These are phyloP conservation scores for Lasaia peninsularis DNA, from an alignment of 1,140 invertebrate genomes.

Conservation along the genomic window DNA sequence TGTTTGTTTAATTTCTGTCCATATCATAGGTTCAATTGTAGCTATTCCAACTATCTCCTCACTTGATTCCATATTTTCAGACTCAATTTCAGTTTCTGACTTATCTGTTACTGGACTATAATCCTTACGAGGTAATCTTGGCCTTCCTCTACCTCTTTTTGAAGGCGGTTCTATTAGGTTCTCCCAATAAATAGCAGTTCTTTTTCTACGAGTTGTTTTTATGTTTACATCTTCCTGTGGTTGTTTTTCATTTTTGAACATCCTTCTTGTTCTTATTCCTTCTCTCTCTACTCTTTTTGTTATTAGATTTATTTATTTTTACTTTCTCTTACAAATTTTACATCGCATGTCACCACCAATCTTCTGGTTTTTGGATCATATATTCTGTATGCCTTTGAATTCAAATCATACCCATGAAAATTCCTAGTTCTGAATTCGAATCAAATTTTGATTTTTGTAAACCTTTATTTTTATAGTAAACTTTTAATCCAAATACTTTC, in stretches of 20 bases:
- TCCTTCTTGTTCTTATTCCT: background rate
- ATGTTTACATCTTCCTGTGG: background rate
- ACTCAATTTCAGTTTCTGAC: background rate
- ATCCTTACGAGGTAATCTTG: background rate
- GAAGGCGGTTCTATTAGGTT: slow-evolving; percentile 2
- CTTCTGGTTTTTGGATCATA: slow-evolving; percentile 18
- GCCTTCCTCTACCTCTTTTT: background rate
- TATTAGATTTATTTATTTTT: background rate
- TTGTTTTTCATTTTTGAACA: background rate
- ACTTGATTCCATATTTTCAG: slow-evolving; percentile 15
- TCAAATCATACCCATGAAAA: background rate
- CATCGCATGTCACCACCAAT: slow-evolving; percentile 17
- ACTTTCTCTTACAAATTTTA: slow-evolving; percentile 27
- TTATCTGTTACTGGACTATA: background rate
- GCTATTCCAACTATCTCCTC: slow-evolving; percentile 15
- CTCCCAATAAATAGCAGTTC: background rate
- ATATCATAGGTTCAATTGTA: slow-evolving; percentile 21
- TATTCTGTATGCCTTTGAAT: background rate
- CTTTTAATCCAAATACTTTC: slow-evolving; percentile 6
- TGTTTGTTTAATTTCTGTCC: slow-evolving; percentile 23
- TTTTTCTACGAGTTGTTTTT: background rate
- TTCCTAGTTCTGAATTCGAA: slow-evolving; percentile 1
- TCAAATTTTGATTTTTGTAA: slow-evolving; percentile 1
- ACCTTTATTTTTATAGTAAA: slow-evolving; percentile 7
- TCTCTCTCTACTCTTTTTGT: background rate